phyloP scores from a whole-genome alignment of 2,797 vertebrate genomes.

The Cetoscarus ocellatus region DNA sequence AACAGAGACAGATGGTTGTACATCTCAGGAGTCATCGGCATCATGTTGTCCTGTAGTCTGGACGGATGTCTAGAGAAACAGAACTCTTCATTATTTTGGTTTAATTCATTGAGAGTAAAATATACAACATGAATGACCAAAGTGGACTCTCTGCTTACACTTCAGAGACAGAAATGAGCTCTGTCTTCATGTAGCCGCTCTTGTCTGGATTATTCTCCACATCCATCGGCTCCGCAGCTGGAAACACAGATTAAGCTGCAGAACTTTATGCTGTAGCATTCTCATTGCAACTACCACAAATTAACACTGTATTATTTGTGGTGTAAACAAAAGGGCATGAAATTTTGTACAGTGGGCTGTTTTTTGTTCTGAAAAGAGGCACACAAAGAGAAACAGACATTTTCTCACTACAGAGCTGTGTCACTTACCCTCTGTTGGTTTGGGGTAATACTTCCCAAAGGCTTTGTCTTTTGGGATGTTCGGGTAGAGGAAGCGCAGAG shows the following conservation, averaged over 20 bases:
- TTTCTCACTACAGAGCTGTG: neutral
- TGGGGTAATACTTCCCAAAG: slow-evolving; percentile 96
- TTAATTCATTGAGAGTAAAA: rapidly evolving
- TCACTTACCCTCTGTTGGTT: slow-evolving; percentile 90
- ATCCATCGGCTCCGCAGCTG: slow-evolving; percentile 94
- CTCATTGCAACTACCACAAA: no score
- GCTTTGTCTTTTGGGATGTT: slow-evolving; percentile 92
- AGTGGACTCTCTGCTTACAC: slow-evolving; percentile 85
- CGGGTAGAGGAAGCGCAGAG: slow-evolving; percentile 93
- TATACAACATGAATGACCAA: rapidly evolving
- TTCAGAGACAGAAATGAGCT: slow-evolving; percentile 97
- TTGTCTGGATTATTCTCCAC: slow-evolving; percentile 83
- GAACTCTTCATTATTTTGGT: rapidly evolving
- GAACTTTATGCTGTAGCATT: no score
- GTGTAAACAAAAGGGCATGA: no score
- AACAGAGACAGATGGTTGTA: slow-evolving; percentile 85
- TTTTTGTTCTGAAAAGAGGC: no score
- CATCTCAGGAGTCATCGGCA: slow-evolving; percentile 93
- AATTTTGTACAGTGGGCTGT: no score
- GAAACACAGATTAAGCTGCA: neutral
- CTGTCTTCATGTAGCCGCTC: slow-evolving; percentile 94
- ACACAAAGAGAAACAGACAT: no score
- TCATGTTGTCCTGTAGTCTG: slow-evolving; percentile 76
- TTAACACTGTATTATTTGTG: no score
- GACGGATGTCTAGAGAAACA: slow-evolving; percentile 63